A percentile compares a stretch with the other conserved stretches of the same genome.
Evolutionary conservation across 2,797 vertebrate species (phyloP).

Genomic region (Otus scops): DNA sequence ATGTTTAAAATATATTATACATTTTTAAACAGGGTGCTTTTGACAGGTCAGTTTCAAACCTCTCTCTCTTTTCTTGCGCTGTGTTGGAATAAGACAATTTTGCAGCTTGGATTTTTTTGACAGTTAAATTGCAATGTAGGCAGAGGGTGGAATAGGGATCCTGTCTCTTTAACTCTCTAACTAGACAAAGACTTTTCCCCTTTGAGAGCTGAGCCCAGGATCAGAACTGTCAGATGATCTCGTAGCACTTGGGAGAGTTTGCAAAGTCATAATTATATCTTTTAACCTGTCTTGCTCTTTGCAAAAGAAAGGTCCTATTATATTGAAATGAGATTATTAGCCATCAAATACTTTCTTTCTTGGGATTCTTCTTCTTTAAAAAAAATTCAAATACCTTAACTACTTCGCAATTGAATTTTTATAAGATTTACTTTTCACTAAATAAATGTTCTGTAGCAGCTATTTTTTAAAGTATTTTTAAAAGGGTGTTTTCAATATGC

Average conservation of each 20-base stretch:
- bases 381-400: constrained; percentile 81
- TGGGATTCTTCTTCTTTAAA: constrained; percentile 74
- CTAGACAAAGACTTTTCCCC: constrained; percentile 83
- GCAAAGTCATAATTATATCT: constrained; percentile 91
- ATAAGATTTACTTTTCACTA: constrained; percentile 76
- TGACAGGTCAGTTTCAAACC: constrained; percentile 75
- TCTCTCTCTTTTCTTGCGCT: constrained; percentile 46
- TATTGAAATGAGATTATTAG: constrained; percentile 91
- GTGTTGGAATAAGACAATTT: constrained; percentile 77
- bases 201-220: constrained; percentile 79
- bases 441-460: constrained; percentile 62
- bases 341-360: constrained; percentile 86
- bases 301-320: constrained; percentile 87
- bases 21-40: constrained; percentile 72
- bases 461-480: constrained; percentile 43
- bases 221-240: constrained; percentile 86
- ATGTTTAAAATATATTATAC: constrained; percentile 70
- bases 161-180: constrained; percentile 81
- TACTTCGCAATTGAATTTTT: constrained; percentile 81
- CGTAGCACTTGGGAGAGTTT: constrained; percentile 83
- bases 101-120: constrained; percentile 76
- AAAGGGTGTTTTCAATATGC: constrained; percentile 64
- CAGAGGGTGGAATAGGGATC: constrained; percentile 76
- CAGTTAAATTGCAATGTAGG: constrained; percentile 84
- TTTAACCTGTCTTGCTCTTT: constrained; percentile 87